phyloP scores from a whole-genome alignment of 2,797 vertebrate genomes.

The Mus minutoides region DNA sequence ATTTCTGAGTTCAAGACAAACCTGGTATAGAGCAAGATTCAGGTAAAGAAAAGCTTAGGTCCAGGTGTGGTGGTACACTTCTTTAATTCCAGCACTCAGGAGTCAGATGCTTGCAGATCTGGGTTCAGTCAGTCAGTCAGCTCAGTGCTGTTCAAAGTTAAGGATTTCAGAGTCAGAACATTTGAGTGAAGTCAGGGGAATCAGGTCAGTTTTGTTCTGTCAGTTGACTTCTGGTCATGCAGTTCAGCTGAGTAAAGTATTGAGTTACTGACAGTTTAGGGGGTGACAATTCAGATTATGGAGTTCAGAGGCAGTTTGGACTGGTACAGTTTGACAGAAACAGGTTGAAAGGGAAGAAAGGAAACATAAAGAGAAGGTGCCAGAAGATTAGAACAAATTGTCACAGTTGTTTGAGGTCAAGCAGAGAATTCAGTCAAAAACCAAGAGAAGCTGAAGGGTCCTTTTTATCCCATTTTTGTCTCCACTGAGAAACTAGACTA shows the following conservation, averaged over 20 bases:
- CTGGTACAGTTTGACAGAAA: neutral
- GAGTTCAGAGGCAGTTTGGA: neutral
- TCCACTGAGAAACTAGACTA: neutral
- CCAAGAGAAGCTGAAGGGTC: neutral
- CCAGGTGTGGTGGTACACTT: neutral
- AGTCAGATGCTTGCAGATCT: neutral
- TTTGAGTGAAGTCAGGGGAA: neutral
- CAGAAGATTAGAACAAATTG: neutral
- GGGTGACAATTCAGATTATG: neutral
- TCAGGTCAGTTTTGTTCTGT: neutral
- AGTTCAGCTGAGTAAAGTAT: neutral
- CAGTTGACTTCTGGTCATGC: neutral
- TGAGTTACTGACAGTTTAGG: neutral
- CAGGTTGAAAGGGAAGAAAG: neutral
- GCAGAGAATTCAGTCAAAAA: neutral
- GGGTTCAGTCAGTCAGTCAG: neutral
- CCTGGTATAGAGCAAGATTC: neutral
- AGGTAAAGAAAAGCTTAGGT: neutral
- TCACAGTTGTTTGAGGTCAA: neutral
- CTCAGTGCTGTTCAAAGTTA: neutral
- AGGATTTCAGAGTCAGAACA: neutral
- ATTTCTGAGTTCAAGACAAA: neutral
- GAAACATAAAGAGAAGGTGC: neutral
- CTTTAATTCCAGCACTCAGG: neutral
- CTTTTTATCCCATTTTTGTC: neutral